Evolutionary conservation across 1,140 invertebrate species (phyloP), one percentile per base, ranked within the genome.

Genomic region (Phortica variegata): DNA sequence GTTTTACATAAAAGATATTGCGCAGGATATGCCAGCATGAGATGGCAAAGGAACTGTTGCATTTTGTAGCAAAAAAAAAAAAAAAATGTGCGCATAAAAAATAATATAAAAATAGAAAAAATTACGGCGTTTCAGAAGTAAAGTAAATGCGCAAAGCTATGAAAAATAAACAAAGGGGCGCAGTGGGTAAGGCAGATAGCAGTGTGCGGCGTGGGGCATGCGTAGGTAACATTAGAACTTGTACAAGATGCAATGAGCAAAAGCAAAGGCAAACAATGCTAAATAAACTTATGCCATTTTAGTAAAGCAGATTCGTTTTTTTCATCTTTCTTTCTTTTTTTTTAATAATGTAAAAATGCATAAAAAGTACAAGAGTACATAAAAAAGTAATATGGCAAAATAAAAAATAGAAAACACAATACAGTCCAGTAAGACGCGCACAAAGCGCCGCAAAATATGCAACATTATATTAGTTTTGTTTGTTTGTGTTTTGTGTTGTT

Each of bases 1-100:
- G 63, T 68, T 68, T 68, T 68, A 68, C 63, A 68, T 68, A 63
- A 66, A 66, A 58, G n/a, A 68, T 66, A 61, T 51, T 52, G 34
- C 44, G 33, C 48, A 45, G 29, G 23, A 50, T 54, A 39, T 33
- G 45, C 37, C 44, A 42, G 39, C 31, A 50, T 43, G 53, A 31
- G 21, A 34, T 15, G 8, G 37, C 16, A 8, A 32, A 13, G 17
- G 3, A 19, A 12, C 23, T 10, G 44, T 38, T 15, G 48, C 19
- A 9, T 33, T 7, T 15, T 19, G 21, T 15, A 50, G 32, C 32
- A 40, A 21, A 23, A 5, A 43, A 17, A 29, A 42, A 36, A 10
- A 52, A 10, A 8, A 31, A 31, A 7, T 8, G 29, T 12, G 12
- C 7, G 29, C 29, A 12, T 12, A 31, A 7, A 36, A 36, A 40